These are phyloP conservation scores for Strix aluco DNA, from an alignment of 2,113 vertebrate genomes.

Conservation along the genomic window DNA sequence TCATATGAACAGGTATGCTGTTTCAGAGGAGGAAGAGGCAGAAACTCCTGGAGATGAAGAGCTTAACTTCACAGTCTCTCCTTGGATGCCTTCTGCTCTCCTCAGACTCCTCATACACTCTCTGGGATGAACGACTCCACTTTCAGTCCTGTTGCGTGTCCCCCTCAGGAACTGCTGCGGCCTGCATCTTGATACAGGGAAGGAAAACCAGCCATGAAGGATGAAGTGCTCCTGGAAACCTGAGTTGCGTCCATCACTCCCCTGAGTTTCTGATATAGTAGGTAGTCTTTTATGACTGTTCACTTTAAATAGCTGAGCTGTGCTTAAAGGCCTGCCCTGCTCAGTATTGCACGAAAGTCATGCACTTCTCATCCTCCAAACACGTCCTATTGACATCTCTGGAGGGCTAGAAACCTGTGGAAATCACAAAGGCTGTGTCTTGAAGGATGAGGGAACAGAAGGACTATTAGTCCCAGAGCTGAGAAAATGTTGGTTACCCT, in stretches of 20 bases:
- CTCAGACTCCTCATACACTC: neutral
- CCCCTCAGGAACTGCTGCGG: neutral
- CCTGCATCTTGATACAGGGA: neutral
- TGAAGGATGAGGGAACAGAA: neutral
- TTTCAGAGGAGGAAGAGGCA: neutral
- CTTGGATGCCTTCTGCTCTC: neutral
- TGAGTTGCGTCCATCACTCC: neutral
- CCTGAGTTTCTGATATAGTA: neutral
- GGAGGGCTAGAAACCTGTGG: neutral
- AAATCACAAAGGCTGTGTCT: neutral
- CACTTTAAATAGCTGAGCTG: neutral
- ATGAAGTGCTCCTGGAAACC: neutral
- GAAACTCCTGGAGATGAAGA: neutral
- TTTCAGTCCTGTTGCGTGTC: neutral
- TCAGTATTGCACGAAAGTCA: rapidly evolving
- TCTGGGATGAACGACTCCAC: neutral
- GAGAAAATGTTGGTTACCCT: neutral
- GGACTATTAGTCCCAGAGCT: neutral
- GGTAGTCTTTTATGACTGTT: neutral
- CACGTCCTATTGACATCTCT: neutral
- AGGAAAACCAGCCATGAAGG: neutral
- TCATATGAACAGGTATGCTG: neutral
- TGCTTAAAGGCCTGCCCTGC: neutral
- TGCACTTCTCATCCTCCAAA: neutral
- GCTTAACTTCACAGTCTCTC: neutral